phyloP scores from a whole-genome alignment of 2,888 invertebrate genomes.

The Synergus japonicus region DNA sequence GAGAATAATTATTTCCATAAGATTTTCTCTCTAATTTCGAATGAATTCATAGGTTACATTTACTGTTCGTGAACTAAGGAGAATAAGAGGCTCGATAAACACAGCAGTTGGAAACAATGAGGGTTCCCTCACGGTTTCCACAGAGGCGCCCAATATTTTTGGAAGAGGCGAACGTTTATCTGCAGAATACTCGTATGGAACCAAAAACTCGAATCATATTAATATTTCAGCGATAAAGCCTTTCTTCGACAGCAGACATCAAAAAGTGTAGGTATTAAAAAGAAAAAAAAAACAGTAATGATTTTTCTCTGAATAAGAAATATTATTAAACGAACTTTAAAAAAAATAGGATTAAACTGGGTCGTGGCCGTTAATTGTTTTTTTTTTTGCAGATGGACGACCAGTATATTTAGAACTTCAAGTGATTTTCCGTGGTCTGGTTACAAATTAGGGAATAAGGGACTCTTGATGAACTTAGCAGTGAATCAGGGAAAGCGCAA shows the following conservation, averaged over 20 bases:
- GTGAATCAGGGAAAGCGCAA: constrained; percentile 80
- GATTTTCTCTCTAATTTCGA: neutral
- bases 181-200: constrained; percentile 91
- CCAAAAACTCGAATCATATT: constrained; percentile 89
- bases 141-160: constrained; percentile 89
- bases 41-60: constrained; percentile 85
- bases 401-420: constrained; percentile 87
- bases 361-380: neutral
- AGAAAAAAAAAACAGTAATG: neutral
- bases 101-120: constrained; percentile 95
- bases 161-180: constrained; percentile 92
- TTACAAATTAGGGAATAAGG: constrained; percentile 88
- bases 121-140: constrained; percentile 87
- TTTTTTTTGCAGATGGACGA: constrained; percentile 80
- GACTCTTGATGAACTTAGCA: constrained; percentile 87
- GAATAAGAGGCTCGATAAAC: constrained; percentile 91
- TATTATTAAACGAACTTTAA: no score
- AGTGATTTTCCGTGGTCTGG: constrained; percentile 90
- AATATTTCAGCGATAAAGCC: constrained; percentile 91
- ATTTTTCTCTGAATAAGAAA: no score
- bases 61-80: constrained; percentile 88
- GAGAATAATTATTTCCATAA: constrained; percentile 46
- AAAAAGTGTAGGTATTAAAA: constrained; percentile 81
- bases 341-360: no score
- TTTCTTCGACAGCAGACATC: constrained; percentile 84